Evolutionary conservation across 2,888 invertebrate genomes (phyloP), one percentile per base, ranked within the genome.

Genomic region (Drosophila borealis): DNA sequence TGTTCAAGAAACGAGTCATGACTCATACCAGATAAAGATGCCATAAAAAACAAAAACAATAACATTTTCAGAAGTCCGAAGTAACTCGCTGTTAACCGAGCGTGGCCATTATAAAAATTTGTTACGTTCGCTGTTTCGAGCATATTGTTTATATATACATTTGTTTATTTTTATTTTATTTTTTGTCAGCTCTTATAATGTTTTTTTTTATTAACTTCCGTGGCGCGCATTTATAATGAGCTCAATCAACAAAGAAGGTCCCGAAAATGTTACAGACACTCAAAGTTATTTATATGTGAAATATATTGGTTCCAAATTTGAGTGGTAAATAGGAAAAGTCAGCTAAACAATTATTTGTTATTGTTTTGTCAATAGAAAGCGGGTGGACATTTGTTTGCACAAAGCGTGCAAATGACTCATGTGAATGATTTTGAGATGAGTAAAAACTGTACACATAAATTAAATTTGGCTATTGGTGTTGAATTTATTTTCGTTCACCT

Each of bases 151-250:
- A 59, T 80, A 74, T 64, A 53, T 33, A 36, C 29, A 29, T 29
- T 17, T 42, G 13, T 17, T 39, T 17, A 41, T 65, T 46, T 64
- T 36, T 42, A 79, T 39, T 48, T 56, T 51, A 42, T 62, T 53
- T 42, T 41, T 14, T 50, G 41, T 74, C 51, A 45, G 63, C 53
- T 69, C 65, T 81, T 87, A 68, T 73, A 65, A 71, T 59, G 78
- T 72, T 60, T 54, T 68, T 75, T 65, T 80, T 83, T 67, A 88
- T 81, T 72, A 81, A 62, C 71, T 87, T 74, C 84, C 87, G 89
- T 77, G 68, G 44, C 48, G 21, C 21, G 79, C 69, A 83, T 88
- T 61, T 49, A 66, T 79, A 87, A 85, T 87, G 76, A 86, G 74
- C 63, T 45, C 49, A 21, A 48, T 44, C 66, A 68, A 51, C 72